Percentiles rank a stretch among this genome's conserved stretches.
Conservation (phyloP, 2,888 invertebrate genomes). For the Eremobia ochroleuca region DNA sequence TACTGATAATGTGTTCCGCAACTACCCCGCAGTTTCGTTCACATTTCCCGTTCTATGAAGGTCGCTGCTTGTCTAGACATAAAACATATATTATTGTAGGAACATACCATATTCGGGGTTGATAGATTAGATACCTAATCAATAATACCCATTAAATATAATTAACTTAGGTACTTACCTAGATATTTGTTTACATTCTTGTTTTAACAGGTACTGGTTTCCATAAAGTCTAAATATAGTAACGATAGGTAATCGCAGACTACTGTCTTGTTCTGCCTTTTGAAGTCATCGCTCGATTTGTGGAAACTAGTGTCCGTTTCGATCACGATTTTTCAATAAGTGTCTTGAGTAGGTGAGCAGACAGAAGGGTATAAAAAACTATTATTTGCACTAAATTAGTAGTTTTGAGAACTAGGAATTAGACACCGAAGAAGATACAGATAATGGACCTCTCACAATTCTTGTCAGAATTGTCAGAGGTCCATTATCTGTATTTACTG, state of each 20-base stretch:
- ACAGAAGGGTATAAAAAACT: neutral
- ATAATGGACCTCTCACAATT: no score
- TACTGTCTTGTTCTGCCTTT: neutral
- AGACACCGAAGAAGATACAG: no score
- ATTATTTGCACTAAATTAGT: neutral
- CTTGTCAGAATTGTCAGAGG: neutral
- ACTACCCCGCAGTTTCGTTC: neutral
- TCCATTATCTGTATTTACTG: no score
- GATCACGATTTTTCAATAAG: neutral
- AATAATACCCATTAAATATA: neutral
- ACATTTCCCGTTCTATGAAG: constrained; percentile 17
- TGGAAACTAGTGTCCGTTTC: no score
- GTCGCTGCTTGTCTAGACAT: constrained; percentile 21
- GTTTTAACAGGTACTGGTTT: neutral
- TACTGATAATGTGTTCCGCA: neutral
- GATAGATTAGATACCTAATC: neutral
- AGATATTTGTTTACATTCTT: neutral
- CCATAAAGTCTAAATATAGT: constrained; percentile 12
- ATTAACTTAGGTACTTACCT: neutral
- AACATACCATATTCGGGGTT: neutral
- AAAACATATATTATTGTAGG: neutral
- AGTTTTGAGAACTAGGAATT: neutral
- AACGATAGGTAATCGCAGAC: neutral
- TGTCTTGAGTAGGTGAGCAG: neutral
- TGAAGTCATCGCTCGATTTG: constrained; percentile 27